A percentile compares a stretch with the other conserved stretches of the same genome.
phyloP scores from a whole-genome alignment of 2,888 invertebrate genomes.

The Drosophila parthenogenetica region DNA sequence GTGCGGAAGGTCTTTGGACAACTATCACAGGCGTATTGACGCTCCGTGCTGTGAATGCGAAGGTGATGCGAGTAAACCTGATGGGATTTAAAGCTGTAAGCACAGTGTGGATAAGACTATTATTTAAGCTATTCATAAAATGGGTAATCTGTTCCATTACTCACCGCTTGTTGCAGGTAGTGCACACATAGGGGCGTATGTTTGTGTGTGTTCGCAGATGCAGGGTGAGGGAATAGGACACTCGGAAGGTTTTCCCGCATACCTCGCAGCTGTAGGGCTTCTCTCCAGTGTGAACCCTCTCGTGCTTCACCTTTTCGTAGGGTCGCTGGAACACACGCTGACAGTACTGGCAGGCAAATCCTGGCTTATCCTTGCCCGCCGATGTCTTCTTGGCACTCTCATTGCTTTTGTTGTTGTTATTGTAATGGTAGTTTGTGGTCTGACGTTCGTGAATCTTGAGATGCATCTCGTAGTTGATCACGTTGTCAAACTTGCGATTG shows the following conservation, averaged over 20 bases:
- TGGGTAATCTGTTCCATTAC: neutral
- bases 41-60: conserved; percentile 90
- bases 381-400: conserved; percentile 17
- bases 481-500: conserved; percentile 89
- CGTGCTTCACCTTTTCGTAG: conserved; percentile 93
- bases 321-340: conserved; percentile 90
- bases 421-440: conserved; percentile 7
- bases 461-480: conserved; percentile 90
- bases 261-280: conserved; percentile 92
- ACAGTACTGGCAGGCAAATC: conserved; percentile 90
- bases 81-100: conserved; percentile 90
- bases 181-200: conserved; percentile 90
- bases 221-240: conserved; percentile 91
- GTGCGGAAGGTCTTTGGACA: conserved; percentile 93
- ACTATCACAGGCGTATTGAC: conserved; percentile 90
- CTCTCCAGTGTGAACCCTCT: conserved; percentile 93
- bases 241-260: conserved; percentile 92
- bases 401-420: neutral
- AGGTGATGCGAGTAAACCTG: conserved; percentile 92
- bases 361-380: conserved; percentile 44
- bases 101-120: neutral
- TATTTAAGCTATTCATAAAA: neutral
- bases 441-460: conserved; percentile 88
- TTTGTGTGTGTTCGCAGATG: conserved; percentile 93
- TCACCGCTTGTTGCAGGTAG: conserved; percentile 88